A percentile compares a stretch with the other conserved stretches of the same genome.
phyloP scores from a whole-genome alignment of 2,797 vertebrate genomes.

The Cyprinodon diabolis region DNA sequence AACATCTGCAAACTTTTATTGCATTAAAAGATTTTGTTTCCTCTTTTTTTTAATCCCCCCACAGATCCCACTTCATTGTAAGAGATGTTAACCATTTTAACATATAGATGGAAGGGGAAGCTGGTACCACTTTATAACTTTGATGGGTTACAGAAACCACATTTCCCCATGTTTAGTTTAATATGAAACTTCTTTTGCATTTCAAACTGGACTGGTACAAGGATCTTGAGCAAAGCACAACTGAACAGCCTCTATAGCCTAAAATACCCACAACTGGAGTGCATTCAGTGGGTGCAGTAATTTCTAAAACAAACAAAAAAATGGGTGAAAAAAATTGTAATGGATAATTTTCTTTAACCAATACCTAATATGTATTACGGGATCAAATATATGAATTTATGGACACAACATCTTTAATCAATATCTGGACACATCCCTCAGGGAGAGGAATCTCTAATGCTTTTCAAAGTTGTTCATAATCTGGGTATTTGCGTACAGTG shows the following conservation, averaged over 20 bases:
- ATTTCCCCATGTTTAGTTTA: slow-evolving; percentile 35
- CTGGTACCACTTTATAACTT: slow-evolving; percentile 23
- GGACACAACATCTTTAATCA: background rate
- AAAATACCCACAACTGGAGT: background rate
- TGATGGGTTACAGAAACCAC: background rate
- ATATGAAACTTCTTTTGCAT: slow-evolving; percentile 23
- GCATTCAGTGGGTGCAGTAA: too few species aligned
- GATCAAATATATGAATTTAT: background rate
- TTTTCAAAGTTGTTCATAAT: too few species aligned
- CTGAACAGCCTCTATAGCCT: background rate
- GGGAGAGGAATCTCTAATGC: too few species aligned
- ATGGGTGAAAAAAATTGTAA: background rate
- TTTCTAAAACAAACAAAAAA: background rate
- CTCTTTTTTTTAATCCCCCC: background rate
- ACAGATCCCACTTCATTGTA: background rate
- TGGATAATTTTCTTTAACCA: background rate
- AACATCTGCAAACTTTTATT: background rate
- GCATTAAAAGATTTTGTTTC: background rate
- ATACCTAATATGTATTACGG: background rate
- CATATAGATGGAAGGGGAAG: slow-evolving; percentile 1
- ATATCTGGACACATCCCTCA: background rate
- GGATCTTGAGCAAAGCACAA: background rate
- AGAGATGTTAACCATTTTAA: background rate
- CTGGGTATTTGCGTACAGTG: too few species aligned
- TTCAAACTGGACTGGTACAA: background rate